Base-by-base conservation (phyloP, 1,140 invertebrate genomes). In the Spodoptera litura region DNA sequence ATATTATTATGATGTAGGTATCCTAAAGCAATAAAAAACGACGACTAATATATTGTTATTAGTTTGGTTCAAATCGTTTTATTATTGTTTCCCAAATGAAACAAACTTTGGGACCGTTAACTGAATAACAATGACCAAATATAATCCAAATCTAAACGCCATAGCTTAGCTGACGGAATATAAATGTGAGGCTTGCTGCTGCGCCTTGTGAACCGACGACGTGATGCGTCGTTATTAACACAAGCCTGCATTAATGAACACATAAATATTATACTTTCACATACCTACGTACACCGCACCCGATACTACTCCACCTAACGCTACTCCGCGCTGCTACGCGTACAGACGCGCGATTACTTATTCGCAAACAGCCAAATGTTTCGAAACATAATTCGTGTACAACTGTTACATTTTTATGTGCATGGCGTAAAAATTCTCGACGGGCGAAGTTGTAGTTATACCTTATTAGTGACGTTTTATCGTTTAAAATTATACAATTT, bases 71-170 rank as follows among this genome's bases (percentile, higher is more conserved):
- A 88, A 88, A 90, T 89, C 85, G 83, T 85, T 87, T 84, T 88
- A 88, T 89, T 90, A 91, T 92, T 83, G 89, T 88, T 89, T 88
- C 85, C 86, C 87, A 91, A 93, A 90, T 93, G 90, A 91, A 89
- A 88, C 85, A 89, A 90, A 88, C 83, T 87, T 88, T 86, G 82
- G 75, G 81, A 81, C 84, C 85, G 88, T 89, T 85, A 84, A 76
- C 80, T 88, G 93, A 91, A 94, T 94, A 87, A 92, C 89, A 94
- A 94, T 94, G 88, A 92, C 86, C 86, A 84, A 88, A 88, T 88
- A 91, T 94, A 93, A 94, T 94, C 93, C 91, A 94, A 93, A 93
- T 94, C 89, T 93, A 94, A 94, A 93, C 92, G 93, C 88, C 88
- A 88, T 84, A 86, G 87, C 84, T 83, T 84, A 87, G 84, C 88